Base-by-base conservation (phyloP, 2,113 vertebrate species). In the Silurus glanis region DNA sequence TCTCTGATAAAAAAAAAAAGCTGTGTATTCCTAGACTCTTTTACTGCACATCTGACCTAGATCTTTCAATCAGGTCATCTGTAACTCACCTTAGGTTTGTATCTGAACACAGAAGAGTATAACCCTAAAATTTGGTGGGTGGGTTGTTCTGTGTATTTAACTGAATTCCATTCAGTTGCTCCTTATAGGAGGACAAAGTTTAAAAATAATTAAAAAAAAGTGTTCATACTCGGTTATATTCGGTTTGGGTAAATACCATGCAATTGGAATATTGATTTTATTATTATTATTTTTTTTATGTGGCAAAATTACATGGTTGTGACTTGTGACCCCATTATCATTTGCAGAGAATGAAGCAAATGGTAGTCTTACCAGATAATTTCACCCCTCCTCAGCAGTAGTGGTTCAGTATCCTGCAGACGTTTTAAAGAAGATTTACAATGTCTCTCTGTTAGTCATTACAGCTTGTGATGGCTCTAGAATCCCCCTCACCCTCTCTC, bases 281-380 rank as follows among this genome's bases (percentile, higher is more conserved):
- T 72, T 19, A 67, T 14, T n/a, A 1, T 51, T 3, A 0, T 21
- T 74, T 17, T 7, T 13, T 67, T 25, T 71, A 55, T 76, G 45
- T 49, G 71, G 5, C 47, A 17, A 16, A 59, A 61, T 61, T 80
- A 80, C 37, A 37, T 17, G 4, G 19, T 45, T 80, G 55, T 9
- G 9, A 21, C 56, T 59, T 61, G 9, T 80, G 17, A 53, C 19
- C 19, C 37, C 5, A 6, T 80, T 80, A 10, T 13, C 28, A 59
- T 61, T 80, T 45, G 28, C 78, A 80, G 56, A 21, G 25, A 59
- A 80, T 61, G 2, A 80, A 56, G 76, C 37, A 79, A 61, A 19
- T 61, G 28, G 19, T 51, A 71, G 23, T 58, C 87, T 87, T 89
- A 89, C 86, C 88, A n/a, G 82, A 82, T 62, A 85, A 75, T 80